phyloP scores from a whole-genome alignment of 2,888 invertebrate species.

The Pollenia griseotomentosa region DNA sequence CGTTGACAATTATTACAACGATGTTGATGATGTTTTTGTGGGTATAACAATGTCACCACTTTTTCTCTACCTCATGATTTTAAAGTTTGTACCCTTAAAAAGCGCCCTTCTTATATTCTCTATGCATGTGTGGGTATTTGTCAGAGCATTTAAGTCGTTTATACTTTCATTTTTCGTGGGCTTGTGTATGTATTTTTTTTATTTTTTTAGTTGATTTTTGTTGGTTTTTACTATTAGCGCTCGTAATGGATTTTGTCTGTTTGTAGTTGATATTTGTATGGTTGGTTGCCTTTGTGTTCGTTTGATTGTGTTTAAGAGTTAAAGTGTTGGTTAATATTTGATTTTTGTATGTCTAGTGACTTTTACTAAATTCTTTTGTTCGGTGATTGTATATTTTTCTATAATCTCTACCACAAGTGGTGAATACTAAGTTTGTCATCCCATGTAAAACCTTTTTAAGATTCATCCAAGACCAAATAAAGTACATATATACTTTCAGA shows the following conservation, averaged over 20 bases:
- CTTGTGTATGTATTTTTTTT: neutral
- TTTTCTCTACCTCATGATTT: constrained; percentile 4
- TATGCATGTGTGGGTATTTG: neutral
- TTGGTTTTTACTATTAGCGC: constrained; percentile 64
- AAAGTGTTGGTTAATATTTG: constrained; percentile 52
- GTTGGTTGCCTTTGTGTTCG: neutral
- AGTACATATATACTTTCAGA: no score
- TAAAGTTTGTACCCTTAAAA: constrained; percentile 47
- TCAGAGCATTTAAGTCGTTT: neutral
- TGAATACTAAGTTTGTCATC: no score
- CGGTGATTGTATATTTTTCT: neutral
- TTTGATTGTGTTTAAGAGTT: constrained; percentile 18
- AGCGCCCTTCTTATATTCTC: constrained; percentile 31
- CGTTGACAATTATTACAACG: constrained; percentile 50
- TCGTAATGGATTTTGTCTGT: constrained; percentile 70
- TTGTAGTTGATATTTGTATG: constrained; percentile 30
- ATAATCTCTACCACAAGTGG: no score
- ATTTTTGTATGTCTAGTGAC: constrained; percentile 49
- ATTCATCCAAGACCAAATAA: no score
- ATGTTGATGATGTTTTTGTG: constrained; percentile 54
- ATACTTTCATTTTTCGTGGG: constrained; percentile 5
- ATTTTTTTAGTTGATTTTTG: constrained; percentile 38
- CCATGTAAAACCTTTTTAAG: no score
- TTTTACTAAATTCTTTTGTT: constrained; percentile 43
- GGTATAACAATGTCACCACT: constrained; percentile 46